Conservation (phyloP, 2,113 vertebrate genomes). For the zebrafish (Danio rerio) region DNA sequence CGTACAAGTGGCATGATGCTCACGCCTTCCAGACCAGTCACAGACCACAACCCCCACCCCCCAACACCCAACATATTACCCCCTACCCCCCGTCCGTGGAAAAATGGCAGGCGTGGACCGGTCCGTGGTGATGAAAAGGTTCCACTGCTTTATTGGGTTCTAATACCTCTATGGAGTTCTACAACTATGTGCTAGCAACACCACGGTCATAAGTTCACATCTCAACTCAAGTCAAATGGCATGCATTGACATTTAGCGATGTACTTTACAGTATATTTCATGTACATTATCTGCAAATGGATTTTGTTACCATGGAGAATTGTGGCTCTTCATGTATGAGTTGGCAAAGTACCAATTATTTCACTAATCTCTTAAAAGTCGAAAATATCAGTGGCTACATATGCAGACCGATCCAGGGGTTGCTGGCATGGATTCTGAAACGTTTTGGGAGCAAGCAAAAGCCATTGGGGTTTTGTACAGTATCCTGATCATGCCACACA, state of each 20-base stretch:
- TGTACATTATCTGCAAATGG: background rate
- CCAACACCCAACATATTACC: too few relatives aligned
- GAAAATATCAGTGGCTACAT: background rate
- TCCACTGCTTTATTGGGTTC: background rate
- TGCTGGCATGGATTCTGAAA: background rate
- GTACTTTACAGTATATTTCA: background rate
- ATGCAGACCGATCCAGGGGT: background rate
- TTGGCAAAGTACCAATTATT: background rate
- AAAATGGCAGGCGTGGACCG: too few relatives aligned
- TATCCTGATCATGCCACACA: background rate
- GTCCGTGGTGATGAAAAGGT: too few relatives aligned
- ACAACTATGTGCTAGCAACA: background rate
- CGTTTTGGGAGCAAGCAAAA: background rate
- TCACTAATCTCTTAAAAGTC: background rate
- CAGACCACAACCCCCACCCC: too few relatives aligned
- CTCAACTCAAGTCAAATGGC: too few relatives aligned
- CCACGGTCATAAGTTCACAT: background rate
- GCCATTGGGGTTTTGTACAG: background rate
- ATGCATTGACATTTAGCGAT: constrained; percentile 1
- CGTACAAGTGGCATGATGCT: too few relatives aligned
- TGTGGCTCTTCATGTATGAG: background rate
- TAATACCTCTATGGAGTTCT: background rate
- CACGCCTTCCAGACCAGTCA: too few relatives aligned
- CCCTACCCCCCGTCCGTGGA: too few relatives aligned
- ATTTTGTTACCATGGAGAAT: background rate